A percentile compares a stretch with the other conserved stretches of the same genome.
phyloP scores from a whole-genome alignment of 2,888 invertebrate species.

The Kryphioiulus occultus region DNA sequence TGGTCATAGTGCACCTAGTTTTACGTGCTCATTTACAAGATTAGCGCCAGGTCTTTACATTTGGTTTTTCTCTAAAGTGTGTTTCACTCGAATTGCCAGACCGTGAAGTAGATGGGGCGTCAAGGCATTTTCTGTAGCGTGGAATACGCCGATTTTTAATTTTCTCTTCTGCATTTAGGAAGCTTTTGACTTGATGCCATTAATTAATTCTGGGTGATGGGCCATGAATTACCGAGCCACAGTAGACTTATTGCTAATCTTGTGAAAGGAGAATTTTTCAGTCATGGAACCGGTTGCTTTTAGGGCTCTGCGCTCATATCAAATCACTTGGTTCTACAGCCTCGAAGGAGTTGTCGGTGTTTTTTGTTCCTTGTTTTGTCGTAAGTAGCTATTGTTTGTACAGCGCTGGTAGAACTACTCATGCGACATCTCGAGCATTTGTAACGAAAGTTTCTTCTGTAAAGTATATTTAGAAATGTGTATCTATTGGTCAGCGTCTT shows the following conservation, averaged over 20 bases:
- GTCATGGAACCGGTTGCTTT: neutral
- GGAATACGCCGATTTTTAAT: no score
- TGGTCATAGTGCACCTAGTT: neutral
- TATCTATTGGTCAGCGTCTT: neutral
- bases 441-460: slow-evolving; percentile 17
- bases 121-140: no score
- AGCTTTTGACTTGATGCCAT: no score
- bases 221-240: no score
- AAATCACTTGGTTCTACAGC: neutral
- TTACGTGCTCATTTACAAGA: no score
- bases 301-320: neutral
- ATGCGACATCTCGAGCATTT: slow-evolving; percentile 7
- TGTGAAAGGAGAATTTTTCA: neutral
- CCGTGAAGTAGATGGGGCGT: no score
- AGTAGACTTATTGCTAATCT: no score
- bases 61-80: no score
- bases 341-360: neutral
- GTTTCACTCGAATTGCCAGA: no score
- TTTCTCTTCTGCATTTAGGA: neutral
- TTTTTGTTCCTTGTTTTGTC: slow-evolving; percentile 26
- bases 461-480: slow-evolving; percentile 19
- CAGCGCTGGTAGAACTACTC: slow-evolving; percentile 3
- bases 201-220: no score
- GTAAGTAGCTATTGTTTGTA: neutral
- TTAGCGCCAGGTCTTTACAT: neutral